Base-by-base conservation (phyloP, 2,888 invertebrate genomes). In the Eupithecia tripunctaria region DNA sequence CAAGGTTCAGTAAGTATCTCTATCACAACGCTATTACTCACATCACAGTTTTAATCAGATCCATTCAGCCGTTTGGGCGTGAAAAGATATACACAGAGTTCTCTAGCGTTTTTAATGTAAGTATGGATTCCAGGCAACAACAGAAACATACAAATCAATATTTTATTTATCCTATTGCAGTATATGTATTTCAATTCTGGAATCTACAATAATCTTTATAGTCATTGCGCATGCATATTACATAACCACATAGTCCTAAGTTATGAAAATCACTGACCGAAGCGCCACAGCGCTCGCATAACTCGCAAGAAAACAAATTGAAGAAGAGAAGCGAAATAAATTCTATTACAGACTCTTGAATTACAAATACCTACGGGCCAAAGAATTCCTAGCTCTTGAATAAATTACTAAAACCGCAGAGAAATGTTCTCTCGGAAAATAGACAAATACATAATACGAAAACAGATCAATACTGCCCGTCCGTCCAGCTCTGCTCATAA, bases 391-490 rank as follows among this genome's bases (percentile, higher is more conserved):
- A 32, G n/a, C 63, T 36, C 10, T 64, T 64, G 63, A 38, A 64
- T 64, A 64, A 64, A 38, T 64, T 64, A 64, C 21, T 38, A 2
- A 27, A 38, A 64, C 63, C 63, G 21, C 36, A 64, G 63, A 32
- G 36, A 29, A 36, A 3, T 38, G 36, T 43, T 41, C 18, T 38
- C 38, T 51, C 38, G 32, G 27, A 29, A 47, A 70, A 70, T 27
- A 21, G 12, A 21, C 21, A 21, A 21, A 21, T 21, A 47, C 12
- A 51, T 51, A 51, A 12, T 47, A 47, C 56, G 4, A 25, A 63
- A 25, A 66, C 66, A 65, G 66, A 73, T 68, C 71, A 63, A 67
- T 71, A 56, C 60, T 67, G 36, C 25, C 59, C 32, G 32, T 68
- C 63, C 65, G 21, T 21, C 63, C 29, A 64, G 64, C 38, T 64